phyloP scores from a whole-genome alignment of 2,797 vertebrate genomes.

The Eurystomus glaucurus region DNA sequence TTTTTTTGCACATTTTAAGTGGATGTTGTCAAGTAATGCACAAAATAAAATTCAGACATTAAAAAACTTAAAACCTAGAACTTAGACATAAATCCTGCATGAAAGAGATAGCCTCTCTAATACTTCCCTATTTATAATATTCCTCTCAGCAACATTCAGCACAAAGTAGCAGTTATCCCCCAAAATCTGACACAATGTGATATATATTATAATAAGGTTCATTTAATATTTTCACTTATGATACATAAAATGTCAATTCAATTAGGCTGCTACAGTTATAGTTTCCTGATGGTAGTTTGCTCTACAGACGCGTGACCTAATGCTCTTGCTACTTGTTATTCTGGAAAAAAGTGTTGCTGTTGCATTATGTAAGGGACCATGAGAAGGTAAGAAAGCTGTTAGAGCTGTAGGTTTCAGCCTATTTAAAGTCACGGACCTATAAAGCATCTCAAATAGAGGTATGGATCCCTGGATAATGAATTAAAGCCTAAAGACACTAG shows the following conservation, averaged over 20 bases:
- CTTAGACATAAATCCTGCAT: not conserved
- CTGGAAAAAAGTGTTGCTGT: not conserved
- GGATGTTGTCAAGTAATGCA: not conserved
- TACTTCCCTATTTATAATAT: not conserved
- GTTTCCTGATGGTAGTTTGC: not conserved
- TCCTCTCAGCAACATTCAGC: not conserved
- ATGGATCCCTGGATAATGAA: slow-evolving; percentile 10
- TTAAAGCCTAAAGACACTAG: slow-evolving; percentile 51
- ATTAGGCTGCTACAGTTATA: not conserved
- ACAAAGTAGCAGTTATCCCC: not conserved
- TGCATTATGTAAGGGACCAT: not conserved
- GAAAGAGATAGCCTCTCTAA: not conserved
- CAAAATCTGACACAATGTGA: not conserved
- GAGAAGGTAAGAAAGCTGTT: not conserved
- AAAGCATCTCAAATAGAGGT: slow-evolving; percentile 1
- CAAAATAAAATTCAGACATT: not conserved
- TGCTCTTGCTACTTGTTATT: not conserved
- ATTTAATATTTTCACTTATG: not conserved
- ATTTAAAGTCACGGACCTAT: not conserved
- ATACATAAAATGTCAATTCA: slow-evolving; percentile 16
- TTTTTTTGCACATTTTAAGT: not conserved
- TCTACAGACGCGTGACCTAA: not conserved
- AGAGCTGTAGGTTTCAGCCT: not conserved
- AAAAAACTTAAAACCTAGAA: not conserved
- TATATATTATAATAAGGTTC: not conserved